A percentile compares a stretch with the other conserved stretches of the same genome.
phyloP scores from a whole-genome alignment of 2,888 invertebrate species.

The Idaea biselata region DNA sequence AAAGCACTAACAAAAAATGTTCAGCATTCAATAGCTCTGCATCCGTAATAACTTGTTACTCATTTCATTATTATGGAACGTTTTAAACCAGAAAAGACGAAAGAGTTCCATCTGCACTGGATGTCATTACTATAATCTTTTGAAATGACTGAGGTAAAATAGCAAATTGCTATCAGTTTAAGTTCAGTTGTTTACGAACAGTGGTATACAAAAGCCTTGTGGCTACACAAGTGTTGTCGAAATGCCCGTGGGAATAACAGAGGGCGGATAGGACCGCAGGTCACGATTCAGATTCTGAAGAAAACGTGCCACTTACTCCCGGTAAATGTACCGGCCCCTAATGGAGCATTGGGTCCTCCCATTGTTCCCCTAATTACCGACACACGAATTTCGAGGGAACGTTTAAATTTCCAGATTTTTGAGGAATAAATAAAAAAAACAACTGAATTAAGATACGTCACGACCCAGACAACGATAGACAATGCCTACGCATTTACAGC shows the following conservation, averaged over 20 bases:
- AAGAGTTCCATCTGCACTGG: background rate
- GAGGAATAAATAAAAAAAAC: slow-evolving; percentile 23
- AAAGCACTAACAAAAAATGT: background rate
- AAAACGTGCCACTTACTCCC: slow-evolving; percentile 48
- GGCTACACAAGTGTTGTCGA: slow-evolving; percentile 41
- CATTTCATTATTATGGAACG: background rate
- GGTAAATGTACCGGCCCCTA: slow-evolving; percentile 33
- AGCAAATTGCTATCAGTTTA: slow-evolving; percentile 38
- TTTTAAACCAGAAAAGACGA: background rate
- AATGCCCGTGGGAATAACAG: slow-evolving; percentile 52
- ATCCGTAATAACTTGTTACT: background rate
- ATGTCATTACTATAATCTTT: slow-evolving; percentile 32
- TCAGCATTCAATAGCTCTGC: background rate
- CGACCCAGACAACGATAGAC: slow-evolving; percentile 39
- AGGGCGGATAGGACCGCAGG: slow-evolving; percentile 35
- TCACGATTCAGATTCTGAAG: slow-evolving; percentile 49
- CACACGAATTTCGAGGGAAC: slow-evolving; percentile 27
- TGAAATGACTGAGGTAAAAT: slow-evolving; percentile 36
- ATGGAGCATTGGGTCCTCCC: slow-evolving; percentile 29
- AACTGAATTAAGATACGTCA: slow-evolving; percentile 19
- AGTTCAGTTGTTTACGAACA: slow-evolving; percentile 35
- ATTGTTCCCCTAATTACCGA: slow-evolving; percentile 45
- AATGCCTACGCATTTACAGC: slow-evolving; percentile 37
- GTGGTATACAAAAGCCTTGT: slow-evolving; percentile 34
- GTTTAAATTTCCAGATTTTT: slow-evolving; percentile 13